These are phyloP conservation scores for Girardinichthys multiradiatus DNA, from an alignment of 2,113 vertebrate species.

Conservation along the genomic window DNA sequence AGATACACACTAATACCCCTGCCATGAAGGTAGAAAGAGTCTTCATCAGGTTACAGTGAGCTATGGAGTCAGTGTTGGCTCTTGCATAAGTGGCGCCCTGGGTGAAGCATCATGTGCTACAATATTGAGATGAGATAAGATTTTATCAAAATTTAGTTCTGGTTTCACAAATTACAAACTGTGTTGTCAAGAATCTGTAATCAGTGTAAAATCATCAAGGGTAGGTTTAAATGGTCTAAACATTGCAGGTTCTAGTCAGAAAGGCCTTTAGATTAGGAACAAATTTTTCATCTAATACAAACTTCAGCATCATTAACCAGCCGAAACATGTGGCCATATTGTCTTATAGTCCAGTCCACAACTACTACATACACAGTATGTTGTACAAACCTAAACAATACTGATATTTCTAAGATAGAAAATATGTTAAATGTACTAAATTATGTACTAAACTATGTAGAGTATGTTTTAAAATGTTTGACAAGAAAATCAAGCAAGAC, in stretches of 20 bases:
- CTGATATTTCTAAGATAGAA: no score
- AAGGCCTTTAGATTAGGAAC: neutral
- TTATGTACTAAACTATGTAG: no score
- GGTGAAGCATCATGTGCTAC: neutral
- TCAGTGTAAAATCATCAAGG: neutral
- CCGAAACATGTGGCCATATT: no score
- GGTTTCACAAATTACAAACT: no score
- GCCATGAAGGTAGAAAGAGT: constrained; percentile 28
- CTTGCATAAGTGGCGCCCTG: neutral
- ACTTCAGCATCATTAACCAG: neutral
- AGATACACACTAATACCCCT: constrained; percentile 39
- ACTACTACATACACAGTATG: no score
- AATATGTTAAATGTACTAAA: no score
- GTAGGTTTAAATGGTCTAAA: neutral
- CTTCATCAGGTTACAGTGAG: constrained; percentile 31
- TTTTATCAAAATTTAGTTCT: neutral
- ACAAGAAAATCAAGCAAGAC: neutral
- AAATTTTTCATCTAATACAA: neutral
- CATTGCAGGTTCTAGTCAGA: neutral
- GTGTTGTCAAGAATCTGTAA: neutral
- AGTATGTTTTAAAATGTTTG: neutral
- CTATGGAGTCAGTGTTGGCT: neutral
- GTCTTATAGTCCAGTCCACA: no score
- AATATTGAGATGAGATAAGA: neutral
- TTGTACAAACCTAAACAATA: no score